Conservation (phyloP, 2,113 vertebrate species). For the Hypomesus transpacificus region DNA sequence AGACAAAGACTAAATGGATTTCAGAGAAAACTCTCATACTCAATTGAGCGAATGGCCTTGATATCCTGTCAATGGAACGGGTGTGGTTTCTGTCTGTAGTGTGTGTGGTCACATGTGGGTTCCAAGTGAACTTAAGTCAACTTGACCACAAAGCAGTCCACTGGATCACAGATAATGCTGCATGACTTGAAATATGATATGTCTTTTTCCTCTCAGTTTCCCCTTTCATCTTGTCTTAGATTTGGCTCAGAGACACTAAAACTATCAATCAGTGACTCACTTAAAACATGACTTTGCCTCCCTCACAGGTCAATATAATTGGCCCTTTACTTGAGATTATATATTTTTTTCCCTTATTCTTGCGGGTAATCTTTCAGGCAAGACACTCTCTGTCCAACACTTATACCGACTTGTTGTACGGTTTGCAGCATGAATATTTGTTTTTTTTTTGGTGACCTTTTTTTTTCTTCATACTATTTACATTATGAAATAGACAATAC, state of each 20-base stretch:
- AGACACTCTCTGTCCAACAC: too few relatives aligned
- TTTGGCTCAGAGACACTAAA: slow-evolving; percentile 30
- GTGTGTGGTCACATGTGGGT: slow-evolving; percentile 42
- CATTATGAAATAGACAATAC: too few relatives aligned
- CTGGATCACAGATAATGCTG: slow-evolving; percentile 13
- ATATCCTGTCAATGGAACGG: slow-evolving; percentile 39
- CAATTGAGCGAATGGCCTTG: slow-evolving; percentile 43
- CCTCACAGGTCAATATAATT: slow-evolving; percentile 8
- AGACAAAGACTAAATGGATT: slow-evolving; percentile 25
- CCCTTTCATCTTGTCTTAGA: slow-evolving; percentile 15
- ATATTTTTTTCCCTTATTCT: not conserved
- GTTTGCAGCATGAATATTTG: too few relatives aligned
- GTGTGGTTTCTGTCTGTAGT: slow-evolving; percentile 27
- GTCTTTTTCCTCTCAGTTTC: slow-evolving; percentile 30
- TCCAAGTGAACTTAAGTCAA: slow-evolving; percentile 37
- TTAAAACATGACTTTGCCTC: slow-evolving; percentile 33
- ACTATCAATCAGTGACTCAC: slow-evolving; percentile 33
- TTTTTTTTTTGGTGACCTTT: too few relatives aligned
- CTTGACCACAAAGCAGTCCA: slow-evolving; percentile 20
- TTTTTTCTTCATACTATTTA: too few relatives aligned
- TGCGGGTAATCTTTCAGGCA: too few relatives aligned
- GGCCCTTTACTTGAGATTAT: slow-evolving; percentile 13
- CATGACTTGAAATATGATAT: slow-evolving; percentile 41
- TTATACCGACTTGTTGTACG: too few relatives aligned
- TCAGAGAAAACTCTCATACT: slow-evolving; percentile 30